Evolutionary conservation across 2,888 invertebrate genomes (phyloP), one percentile per base, ranked within the genome.

Genomic region (Calliopum simillimum): DNA sequence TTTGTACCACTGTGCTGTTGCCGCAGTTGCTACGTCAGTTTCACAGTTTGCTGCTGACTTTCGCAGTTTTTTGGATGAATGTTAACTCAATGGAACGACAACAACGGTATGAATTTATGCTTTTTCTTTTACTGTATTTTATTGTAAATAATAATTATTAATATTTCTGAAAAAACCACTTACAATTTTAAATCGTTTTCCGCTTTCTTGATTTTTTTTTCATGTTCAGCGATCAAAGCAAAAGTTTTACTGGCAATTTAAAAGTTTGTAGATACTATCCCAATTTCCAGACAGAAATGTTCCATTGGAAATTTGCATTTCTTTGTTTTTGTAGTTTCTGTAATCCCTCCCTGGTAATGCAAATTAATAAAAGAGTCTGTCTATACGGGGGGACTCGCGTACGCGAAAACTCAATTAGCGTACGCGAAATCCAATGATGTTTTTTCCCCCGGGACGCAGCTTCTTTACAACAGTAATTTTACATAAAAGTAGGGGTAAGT

Each of bases 11-110:
- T 58, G 67, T 59, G 49, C 47, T 33, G 46, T 5, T 21, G 41
- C 59, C 49, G 56, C 55, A 43, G 21, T 55, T 13, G n/a, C 21
- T 23, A 5, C 25, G 25, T 25, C 49, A 44, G 43, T 63, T 21
- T 44, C 23, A 14, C 14, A 8, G 66, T 55, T 44, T 41, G 41
- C 67, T 67, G 41, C 67, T 49, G 59, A 49, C 6, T 46, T 19
- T 58, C 23, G 67, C 67, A 67, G 8, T 67, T 67, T 59, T 53
- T 41, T 67, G 47, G 67, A 58, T 47, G 23, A 58, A 43, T 67
- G 58, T 59, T 67, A 49, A 67, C 21, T 67, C 67, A 67, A 67
- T 67, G 67, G 67, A 67, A 67, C 67, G 67, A 58, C 67, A 59
- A 67, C 67, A 67, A 67, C 67, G 67, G 67, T 67, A 67, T 41